Base-by-base conservation (phyloP, 2,888 invertebrate genomes). In the Ormyrus nitidulus region DNA sequence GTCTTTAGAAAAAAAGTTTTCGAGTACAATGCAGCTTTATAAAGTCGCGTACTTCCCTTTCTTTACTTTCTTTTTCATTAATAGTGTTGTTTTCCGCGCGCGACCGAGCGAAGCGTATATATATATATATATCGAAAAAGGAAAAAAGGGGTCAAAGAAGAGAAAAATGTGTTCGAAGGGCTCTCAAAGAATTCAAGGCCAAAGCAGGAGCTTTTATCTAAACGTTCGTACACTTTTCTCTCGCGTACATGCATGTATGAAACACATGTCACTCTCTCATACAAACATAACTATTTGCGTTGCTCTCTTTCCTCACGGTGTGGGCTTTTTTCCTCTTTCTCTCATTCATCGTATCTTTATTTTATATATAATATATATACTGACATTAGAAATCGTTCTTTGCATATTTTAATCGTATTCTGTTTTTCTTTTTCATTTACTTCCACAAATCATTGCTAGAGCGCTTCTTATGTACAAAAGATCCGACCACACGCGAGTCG, bases 401-500 rank as follows among this genome's bases (percentile, higher is more conserved):
- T 53, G 56, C 62, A 76, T 49, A 76, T 76, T 71, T 76, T 13
- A 73, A 34, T 34, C 34, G 34, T 34, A 34, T 34, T 34, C 34
- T 34, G 34, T 76, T 74, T 19, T 73, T 64, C 68, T 66, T 44
- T 62, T 77, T 66, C 62, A 64, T 65, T 78, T 73, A 73, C 48
- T 77, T 74, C 74, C 73, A 74, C 65, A 76, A 74, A 74, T 69
- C 51, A 80, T 68, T 72, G 44, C 72, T 79, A 77, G 73, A 80
- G 58, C 62, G 71, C n/a, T 82, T 83, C 77, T 71, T 82, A 82
- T 82, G 65, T 83, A 83, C 83, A 81, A 81, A 79, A 81, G 72
- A 79, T 79, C 68, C 77, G 76, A 83, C 53, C 64, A 62, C 56
- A 77, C 77, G 77, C 79, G 68, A 77, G 77, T 82, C 69, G 68